A percentile compares a stretch with the other conserved stretches of the same genome.
phyloP scores from a whole-genome alignment of 2,888 invertebrate genomes.

The Heliconius aoede region DNA sequence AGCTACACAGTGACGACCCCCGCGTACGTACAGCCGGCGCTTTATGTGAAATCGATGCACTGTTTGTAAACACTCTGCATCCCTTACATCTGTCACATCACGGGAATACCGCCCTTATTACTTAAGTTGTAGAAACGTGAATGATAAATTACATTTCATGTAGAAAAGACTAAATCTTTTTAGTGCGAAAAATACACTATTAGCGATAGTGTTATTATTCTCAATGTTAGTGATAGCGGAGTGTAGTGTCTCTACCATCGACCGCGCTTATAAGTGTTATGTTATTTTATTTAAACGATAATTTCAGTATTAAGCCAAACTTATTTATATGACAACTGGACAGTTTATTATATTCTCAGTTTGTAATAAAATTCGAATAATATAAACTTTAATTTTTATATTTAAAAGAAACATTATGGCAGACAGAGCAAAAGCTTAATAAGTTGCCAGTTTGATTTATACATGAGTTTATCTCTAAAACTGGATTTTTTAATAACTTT shows the following conservation, averaged over 20 bases:
- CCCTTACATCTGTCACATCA: slow-evolving; percentile 51
- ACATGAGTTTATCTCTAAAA: not conserved
- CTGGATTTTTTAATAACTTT: slow-evolving; percentile 3
- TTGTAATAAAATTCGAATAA: not conserved
- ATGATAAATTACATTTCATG: slow-evolving; percentile 16
- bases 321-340: slow-evolving; percentile 10
- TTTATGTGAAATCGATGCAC: slow-evolving; percentile 84
- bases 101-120: slow-evolving; percentile 40
- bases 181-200: slow-evolving; percentile 33
- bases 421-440: slow-evolving; percentile 11
- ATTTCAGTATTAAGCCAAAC: not conserved
- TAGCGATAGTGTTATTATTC: slow-evolving; percentile 9
- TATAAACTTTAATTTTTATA: not conserved
- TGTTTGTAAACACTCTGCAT: slow-evolving; percentile 78
- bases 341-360: slow-evolving; percentile 1
- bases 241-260: not conserved
- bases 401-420: not conserved
- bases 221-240: not conserved
- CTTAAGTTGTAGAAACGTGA: slow-evolving; percentile 19
- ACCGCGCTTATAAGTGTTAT: not conserved
- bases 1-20: not conserved
- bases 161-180: slow-evolving; percentile 45
- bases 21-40: slow-evolving; percentile 50
- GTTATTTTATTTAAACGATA: not conserved
- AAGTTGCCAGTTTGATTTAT: slow-evolving; percentile 11